Evolutionary conservation across 1,140 invertebrate genomes (phyloP).

Genomic region (Euschistus heros): DNA sequence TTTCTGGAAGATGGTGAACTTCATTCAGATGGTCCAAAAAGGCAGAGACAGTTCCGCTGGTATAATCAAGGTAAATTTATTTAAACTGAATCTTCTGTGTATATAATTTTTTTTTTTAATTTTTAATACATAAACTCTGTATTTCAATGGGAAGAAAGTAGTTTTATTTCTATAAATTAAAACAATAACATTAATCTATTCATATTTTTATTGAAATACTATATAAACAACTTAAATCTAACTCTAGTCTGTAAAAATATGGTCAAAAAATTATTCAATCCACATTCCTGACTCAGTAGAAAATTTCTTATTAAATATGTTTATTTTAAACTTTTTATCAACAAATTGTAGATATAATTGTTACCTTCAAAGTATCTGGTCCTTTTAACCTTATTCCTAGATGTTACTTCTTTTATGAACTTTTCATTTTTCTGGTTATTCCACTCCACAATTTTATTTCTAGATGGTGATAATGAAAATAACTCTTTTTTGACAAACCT

Average conservation of each 20-base stretch:
- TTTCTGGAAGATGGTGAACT: slow-evolving; percentile 80
- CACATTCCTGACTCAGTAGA: too few relatives aligned
- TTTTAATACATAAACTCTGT: too few relatives aligned
- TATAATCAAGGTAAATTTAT: slow-evolving; percentile 53
- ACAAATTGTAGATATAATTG: too few relatives aligned
- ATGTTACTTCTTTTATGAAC: not conserved
- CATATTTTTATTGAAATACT: too few relatives aligned
- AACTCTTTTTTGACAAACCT: not conserved
- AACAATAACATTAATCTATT: not conserved
- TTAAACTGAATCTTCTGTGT: slow-evolving; percentile 3
- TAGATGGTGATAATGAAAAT: not conserved
- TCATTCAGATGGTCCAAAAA: slow-evolving; percentile 52
- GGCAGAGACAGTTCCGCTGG: slow-evolving; percentile 72
- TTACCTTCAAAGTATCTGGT: too few relatives aligned
- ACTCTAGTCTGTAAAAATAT: too few relatives aligned
- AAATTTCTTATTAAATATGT: too few relatives aligned
- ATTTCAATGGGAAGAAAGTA: not conserved
- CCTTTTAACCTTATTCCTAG: too few relatives aligned
- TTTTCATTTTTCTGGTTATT: not conserved
- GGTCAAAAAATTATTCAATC: too few relatives aligned
- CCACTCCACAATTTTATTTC: not conserved
- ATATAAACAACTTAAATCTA: too few relatives aligned
- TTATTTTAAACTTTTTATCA: too few relatives aligned
- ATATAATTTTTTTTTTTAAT: too few relatives aligned
- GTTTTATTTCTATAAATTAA: not conserved